These are phyloP conservation scores for Terrapene triunguis DNA, from an alignment of 2,113 vertebrate species.

Conservation along the genomic window DNA sequence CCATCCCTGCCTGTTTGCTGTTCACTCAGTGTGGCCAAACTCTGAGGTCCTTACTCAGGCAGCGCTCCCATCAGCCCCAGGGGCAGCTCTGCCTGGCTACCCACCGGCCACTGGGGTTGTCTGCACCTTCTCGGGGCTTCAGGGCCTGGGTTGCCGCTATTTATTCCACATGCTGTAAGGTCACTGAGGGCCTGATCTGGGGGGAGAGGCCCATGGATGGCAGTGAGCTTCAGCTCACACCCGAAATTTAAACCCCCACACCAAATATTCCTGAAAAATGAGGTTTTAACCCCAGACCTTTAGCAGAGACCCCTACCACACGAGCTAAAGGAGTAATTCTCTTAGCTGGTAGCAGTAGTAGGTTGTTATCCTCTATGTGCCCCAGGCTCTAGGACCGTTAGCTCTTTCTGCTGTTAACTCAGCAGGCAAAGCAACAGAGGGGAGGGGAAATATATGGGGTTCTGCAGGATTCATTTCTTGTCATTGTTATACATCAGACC, in stretches of 20 bases:
- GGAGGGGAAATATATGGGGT: too few species aligned
- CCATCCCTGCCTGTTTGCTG: background rate
- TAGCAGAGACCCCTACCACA: background rate
- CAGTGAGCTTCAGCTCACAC: too few species aligned
- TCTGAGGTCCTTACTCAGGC: background rate
- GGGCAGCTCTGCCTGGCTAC: background rate
- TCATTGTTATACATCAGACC: background rate
- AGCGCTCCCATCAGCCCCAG: background rate
- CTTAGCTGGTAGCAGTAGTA: background rate
- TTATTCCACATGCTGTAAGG: background rate
- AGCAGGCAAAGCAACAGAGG: background rate
- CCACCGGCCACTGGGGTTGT: background rate
- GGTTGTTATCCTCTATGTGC: background rate
- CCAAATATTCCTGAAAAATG: background rate
- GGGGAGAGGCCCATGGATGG: too few species aligned
- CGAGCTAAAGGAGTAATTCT: background rate
- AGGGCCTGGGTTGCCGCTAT: background rate
- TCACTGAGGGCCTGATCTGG: too few species aligned
- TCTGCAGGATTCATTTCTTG: background rate
- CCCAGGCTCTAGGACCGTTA: background rate
- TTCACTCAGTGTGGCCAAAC: background rate
- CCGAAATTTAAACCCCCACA: too few species aligned
- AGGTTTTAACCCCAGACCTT: background rate
- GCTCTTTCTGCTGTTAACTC: background rate
- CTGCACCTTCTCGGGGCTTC: background rate